Evolutionary conservation across 1,140 invertebrate species (phyloP), one percentile per base, ranked within the genome.

Genomic region (Drosophila oshimai): DNA sequence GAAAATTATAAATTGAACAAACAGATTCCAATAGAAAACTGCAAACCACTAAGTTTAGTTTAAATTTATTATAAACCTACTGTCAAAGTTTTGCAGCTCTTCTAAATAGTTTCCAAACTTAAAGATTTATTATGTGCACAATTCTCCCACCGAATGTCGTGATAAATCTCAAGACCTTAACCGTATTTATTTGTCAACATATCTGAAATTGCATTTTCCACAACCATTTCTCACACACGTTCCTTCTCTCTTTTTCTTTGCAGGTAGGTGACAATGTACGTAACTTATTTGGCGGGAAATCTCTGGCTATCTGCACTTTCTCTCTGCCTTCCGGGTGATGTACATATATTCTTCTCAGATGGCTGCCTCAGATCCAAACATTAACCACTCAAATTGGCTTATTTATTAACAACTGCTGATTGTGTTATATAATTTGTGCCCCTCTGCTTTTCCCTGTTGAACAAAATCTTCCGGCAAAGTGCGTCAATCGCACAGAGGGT

Each of bases 241-340:
- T 44, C 12, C 44, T 10, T 50, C 15, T 39, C 45, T 71, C 37
- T 60, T 44, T 86, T 51, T 86, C 64, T 41, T 86, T 86, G 15
- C 80, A 86, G 80, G 80, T 86, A 86, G 80, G 80, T 86, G 80
- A 86, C 81, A 86, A 86, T 86, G 80, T 86, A 87, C 80, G 80
- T 86, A 81, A 81, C 46, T 58, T 50, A 49, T 68, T 42, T 36
- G 24, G 36, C 41, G 10, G 33, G 13, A 51, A 47, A 57, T 50
- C 15, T 28, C 34, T 33, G 55, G 20, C 34, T 15, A 15, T 36
- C n/a, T 31, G 1, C 31, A 12, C 6, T 49, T 17, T 26, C 18
- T 13, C 18, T 13, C 12, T 5, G 13, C 12, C 24, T 24, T 34
- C 26, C 31, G 9, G 74, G 36, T 51, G 49, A 70, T 41, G 39